Evolutionary conservation across 2,113 vertebrate genomes (phyloP), one percentile per base, ranked within the genome.

Genomic region (Cromileptes altivelis): DNA sequence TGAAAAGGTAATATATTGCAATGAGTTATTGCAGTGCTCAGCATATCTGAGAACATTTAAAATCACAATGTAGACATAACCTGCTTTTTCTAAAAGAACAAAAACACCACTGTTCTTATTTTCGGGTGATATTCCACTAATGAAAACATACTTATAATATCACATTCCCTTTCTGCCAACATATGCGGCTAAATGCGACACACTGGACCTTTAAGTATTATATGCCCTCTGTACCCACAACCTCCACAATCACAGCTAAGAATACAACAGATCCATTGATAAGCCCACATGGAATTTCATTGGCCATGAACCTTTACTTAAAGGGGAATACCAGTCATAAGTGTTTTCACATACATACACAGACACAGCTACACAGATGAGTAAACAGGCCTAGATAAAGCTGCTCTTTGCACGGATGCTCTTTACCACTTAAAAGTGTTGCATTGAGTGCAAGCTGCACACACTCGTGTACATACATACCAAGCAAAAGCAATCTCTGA

Each of bases 401-500:
- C 68, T 67, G 3, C 50, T 71, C 61, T 79, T 76, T 4, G 30
- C 67, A 73, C 53, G 14, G 52, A 42, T 69, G 65, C 45, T 45
- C 42, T 80, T 78, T 27, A 58, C 61, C 71, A 64, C 75, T 74
- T 78, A 5, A 75, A 88, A 75, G 61, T 78, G 78, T 58, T 81
- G 78, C 78, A 60, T 8, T 60, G 58, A 73, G 19, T 86, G 64
- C 42, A 76, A 21, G 50, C 58, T 42, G 69, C 67, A 83, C n/a
- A 25, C 14, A 78, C 47, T 52, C 21, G 37, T 21, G 40, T 4
- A 37, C 6, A 70, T 14, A 67, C 21, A 65, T 14, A 86, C 15
- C 50, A 67, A 76, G 53, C 65, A 55, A 65, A 63, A 56, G 60
- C 62, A 69, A 67, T 72, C 37, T 58, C 42, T 37, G 37, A 85